Evolutionary conservation across 2,888 invertebrate genomes (phyloP).

Genomic region (Cynaeus angustus): DNA sequence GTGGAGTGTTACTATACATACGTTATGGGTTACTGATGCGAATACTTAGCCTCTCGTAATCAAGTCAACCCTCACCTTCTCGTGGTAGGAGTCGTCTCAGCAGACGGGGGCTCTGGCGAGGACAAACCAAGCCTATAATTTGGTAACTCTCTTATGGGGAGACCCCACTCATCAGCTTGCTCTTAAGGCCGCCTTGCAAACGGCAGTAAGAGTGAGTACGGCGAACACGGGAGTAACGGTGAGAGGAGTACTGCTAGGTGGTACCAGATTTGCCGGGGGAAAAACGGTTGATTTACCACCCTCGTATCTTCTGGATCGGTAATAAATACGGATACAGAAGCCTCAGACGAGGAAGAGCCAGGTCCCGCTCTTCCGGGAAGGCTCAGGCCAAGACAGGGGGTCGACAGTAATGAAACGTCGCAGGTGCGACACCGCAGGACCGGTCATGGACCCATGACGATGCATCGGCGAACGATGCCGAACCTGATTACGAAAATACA

Average conservation of each 20-base stretch:
- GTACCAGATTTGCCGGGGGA: not conserved
- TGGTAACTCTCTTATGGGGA: slow-evolving; percentile 1
- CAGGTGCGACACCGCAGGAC: not conserved
- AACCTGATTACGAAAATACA: not conserved
- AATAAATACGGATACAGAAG: not conserved
- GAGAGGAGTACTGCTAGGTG: not conserved
- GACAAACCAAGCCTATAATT: not conserved
- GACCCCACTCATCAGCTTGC: not conserved
- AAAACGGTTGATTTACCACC: not conserved
- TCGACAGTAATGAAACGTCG: not conserved
- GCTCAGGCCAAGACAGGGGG: slow-evolving; percentile 3
- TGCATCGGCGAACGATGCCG: not conserved
- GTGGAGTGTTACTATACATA: too few species aligned
- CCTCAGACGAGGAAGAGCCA: not conserved
- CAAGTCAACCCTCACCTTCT: too few species aligned
- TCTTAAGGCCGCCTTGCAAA: not conserved
- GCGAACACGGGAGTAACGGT: not conserved
- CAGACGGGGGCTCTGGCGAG: not conserved
- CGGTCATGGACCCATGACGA: not conserved
- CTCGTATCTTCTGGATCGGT: not conserved
- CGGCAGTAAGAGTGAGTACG: not conserved
- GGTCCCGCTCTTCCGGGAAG: slow-evolving; percentile 14
- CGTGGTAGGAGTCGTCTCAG: too few species aligned
- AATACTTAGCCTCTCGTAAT: too few species aligned
- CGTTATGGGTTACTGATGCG: too few species aligned